Base-by-base conservation (phyloP, 53 echinoderm and acorn worm species). In the Henricia sp. region DNA sequence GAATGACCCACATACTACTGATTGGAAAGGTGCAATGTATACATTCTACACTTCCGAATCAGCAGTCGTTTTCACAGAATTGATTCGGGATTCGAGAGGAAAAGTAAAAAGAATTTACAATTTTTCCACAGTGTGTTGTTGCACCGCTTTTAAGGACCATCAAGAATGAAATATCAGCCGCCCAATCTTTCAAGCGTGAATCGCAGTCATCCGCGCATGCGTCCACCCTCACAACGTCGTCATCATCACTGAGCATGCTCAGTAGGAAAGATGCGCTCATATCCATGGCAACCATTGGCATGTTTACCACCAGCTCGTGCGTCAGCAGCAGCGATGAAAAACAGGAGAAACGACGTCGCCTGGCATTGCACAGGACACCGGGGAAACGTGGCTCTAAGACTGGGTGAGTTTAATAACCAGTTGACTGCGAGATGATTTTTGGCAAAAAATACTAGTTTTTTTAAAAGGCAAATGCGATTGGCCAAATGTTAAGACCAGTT, bases 301-400 rank as follows among this genome's bases (percentile, higher is more conserved):
- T 77, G 77, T 58, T 32, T 37, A 71, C 88, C 39, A 74, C 72
- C 30, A 85, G 89, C 46, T 89, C 95, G 57, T 70, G 73, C 25
- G 33, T 42, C 9, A 84, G 89, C 16, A 93, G 95, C 82, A 77
- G 89, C 0, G 95, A 95, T 52, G 95, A 95, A 35, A 83, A 62
- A 73, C 82, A 66, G 14, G 87, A 69, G 75, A 95, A 85, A 59
- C 84, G 53, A 52, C 70, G 69, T 40, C 72, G 74, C 75, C 65
- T 85, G 32, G 66, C 73, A 23, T 55, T 82, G 14, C 67, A 70
- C 44, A 63, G 67, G 65, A 92, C 85, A 10, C 82, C 67, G 11
- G 71, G 73, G 12, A 84, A 53, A 51, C 77, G 78, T 35, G 43
- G 38, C 16, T 27, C 17, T 17, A 83, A 71, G 34, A 20, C 78